Conservation (phyloP, 2,888 invertebrate genomes). For the Sinotaia quadrata region DNA sequence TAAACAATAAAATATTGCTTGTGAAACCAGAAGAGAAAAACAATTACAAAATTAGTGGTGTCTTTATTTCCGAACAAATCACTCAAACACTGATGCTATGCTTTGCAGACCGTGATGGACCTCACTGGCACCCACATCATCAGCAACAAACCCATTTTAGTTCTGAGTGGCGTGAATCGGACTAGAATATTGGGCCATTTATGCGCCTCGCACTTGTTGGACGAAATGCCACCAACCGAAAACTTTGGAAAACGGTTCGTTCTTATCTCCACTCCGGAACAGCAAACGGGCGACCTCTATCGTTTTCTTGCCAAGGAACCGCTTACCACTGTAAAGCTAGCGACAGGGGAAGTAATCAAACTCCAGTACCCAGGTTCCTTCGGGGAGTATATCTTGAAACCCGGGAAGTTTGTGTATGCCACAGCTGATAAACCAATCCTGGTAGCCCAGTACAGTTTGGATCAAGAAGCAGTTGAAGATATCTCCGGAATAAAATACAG, state of each 20-base stretch:
- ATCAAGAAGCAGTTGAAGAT: not conserved
- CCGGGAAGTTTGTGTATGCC: not conserved
- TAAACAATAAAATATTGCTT: too few relatives aligned
- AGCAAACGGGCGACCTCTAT: conserved; percentile 7
- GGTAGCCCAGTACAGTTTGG: conserved; percentile 11
- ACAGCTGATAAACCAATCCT: conserved; percentile 18
- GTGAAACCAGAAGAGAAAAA: too few relatives aligned
- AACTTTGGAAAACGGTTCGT: conserved; percentile 45
- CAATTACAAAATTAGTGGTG: too few relatives aligned
- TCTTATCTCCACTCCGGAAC: conserved; percentile 31
- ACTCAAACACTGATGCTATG: too few relatives aligned
- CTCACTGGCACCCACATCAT: conserved; percentile 20
- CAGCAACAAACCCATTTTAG: conserved; percentile 15
- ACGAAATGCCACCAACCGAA: conserved; percentile 20
- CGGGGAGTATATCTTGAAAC: conserved; percentile 1
- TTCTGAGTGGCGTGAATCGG: conserved; percentile 24
- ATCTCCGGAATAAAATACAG: not conserved
- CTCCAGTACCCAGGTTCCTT: conserved; percentile 20
- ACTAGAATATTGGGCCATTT: not conserved
- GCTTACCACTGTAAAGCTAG: conserved; percentile 9
- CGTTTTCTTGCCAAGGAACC: conserved; percentile 28
- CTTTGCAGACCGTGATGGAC: conserved; percentile 2
- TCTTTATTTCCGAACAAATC: too few relatives aligned
- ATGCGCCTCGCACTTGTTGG: conserved; percentile 19
- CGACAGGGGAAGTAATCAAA: not conserved